Evolutionary conservation across 2,113 vertebrate genomes (phyloP).

Genomic region (Centropus bengalensis): DNA sequence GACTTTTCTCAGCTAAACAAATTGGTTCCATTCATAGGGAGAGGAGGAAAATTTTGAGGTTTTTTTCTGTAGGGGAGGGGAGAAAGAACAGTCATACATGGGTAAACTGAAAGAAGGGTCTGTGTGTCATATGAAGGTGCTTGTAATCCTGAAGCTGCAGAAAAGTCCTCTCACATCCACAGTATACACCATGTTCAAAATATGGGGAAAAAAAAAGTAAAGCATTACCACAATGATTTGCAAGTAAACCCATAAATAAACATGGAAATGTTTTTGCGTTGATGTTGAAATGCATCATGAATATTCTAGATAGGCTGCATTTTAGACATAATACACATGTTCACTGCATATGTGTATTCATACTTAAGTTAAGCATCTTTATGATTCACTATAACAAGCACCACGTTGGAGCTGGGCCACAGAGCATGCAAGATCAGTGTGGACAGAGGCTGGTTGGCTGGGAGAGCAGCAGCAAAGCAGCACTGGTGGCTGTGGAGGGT

Average conservation of each 20-base stretch:
- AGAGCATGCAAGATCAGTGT: accelerated
- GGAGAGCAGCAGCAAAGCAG: neutral
- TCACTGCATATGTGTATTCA: neutral
- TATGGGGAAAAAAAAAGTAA: neutral
- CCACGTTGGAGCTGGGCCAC: neutral
- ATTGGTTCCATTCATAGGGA: neutral
- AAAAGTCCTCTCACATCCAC: neutral
- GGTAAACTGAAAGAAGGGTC: neutral
- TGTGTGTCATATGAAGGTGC: neutral
- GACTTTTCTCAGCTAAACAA: neutral
- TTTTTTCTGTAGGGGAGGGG: neutral
- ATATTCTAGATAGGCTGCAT: neutral
- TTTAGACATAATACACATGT: neutral
- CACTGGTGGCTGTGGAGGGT: accelerated
- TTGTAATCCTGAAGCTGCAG: neutral
- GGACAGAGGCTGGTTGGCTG: neutral
- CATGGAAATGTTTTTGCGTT: neutral
- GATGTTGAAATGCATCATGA: neutral
- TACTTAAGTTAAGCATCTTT: neutral
- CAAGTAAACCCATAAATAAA: neutral
- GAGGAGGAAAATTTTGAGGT: neutral
- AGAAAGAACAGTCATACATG: neutral
- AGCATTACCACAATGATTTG: neutral
- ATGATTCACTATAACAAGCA: neutral
- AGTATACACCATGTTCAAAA: neutral